These are phyloP conservation scores for Terrapene triunguis DNA, from an alignment of 2,113 vertebrate species.

Conservation along the genomic window DNA sequence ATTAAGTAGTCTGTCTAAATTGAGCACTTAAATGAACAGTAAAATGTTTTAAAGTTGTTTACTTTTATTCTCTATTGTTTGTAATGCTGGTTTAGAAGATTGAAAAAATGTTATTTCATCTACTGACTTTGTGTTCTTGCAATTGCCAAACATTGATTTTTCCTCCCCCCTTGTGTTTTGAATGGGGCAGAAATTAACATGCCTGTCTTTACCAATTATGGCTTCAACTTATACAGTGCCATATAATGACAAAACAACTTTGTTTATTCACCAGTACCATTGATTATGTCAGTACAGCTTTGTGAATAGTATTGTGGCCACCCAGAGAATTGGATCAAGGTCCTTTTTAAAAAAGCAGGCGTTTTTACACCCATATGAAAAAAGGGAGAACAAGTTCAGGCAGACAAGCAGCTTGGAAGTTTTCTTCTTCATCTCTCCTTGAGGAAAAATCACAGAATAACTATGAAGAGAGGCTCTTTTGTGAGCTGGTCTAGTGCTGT, in stretches of 20 bases:
- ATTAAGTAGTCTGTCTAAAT: slow-evolving; percentile 39
- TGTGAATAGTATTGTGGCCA: background rate
- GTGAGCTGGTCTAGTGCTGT: accelerated
- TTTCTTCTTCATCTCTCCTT: background rate
- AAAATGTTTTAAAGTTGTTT: slow-evolving; percentile 53
- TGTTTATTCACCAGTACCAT: background rate
- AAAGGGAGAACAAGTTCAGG: background rate
- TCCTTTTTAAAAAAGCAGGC: background rate
- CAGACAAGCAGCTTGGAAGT: background rate
- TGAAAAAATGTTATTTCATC: slow-evolving; percentile 31
- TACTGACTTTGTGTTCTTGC: slow-evolving; percentile 15
- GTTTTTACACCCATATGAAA: background rate
- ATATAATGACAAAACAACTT: slow-evolving; percentile 48
- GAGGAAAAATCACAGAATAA: background rate
- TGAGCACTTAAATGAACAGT: background rate
- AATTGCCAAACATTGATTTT: slow-evolving; percentile 46
- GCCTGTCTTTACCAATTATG: slow-evolving; percentile 57
- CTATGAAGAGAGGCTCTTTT: background rate
- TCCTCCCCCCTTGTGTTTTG: slow-evolving; percentile 26
- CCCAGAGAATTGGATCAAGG: background rate
- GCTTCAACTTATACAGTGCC: background rate
- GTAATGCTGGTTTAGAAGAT: slow-evolving; percentile 22
- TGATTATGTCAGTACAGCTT: background rate
- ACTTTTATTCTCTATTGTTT: slow-evolving; percentile 53
- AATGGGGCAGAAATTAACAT: slow-evolving; percentile 41